Conservation (phyloP, 2,888 invertebrate genomes). For the Andrena marginata region DNA sequence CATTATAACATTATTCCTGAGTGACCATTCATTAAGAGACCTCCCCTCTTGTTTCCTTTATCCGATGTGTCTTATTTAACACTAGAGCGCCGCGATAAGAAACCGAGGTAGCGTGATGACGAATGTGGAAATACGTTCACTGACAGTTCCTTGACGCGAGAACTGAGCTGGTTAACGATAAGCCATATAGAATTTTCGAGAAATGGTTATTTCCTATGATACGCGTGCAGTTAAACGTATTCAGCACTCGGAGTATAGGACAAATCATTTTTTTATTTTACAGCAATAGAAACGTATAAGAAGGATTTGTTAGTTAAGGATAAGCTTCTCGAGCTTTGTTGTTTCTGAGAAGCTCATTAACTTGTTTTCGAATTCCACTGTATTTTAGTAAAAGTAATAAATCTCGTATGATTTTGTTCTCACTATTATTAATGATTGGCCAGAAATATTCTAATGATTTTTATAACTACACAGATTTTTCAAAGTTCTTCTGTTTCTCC, state of each 20-base stretch:
- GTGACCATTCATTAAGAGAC: slow-evolving; percentile 78
- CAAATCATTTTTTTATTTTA: neutral
- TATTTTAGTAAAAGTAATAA: no score
- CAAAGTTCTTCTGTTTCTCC: no score
- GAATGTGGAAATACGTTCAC: slow-evolving; percentile 19
- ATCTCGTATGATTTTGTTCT: no score
- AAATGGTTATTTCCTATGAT: neutral
- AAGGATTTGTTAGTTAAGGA: neutral
- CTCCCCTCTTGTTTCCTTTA: slow-evolving; percentile 43
- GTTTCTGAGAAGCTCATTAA: no score
- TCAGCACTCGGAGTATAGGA: neutral
- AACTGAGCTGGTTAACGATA: slow-evolving; percentile 15
- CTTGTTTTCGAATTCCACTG: no score
- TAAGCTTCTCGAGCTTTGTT: no score
- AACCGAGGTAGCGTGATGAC: slow-evolving; percentile 57
- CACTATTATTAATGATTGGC: no score
- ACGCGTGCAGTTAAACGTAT: neutral
- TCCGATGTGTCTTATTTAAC: slow-evolving; percentile 58
- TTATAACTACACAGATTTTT: no score
- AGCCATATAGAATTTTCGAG: slow-evolving; percentile 7
- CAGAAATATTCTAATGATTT: no score
- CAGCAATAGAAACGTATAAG: neutral
- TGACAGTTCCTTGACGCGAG: neutral
- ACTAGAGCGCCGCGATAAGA: slow-evolving; percentile 42
- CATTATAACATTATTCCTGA: slow-evolving; percentile 80